Base-by-base conservation (phyloP, 2,888 invertebrate genomes). In the Fragum sueziense region DNA sequence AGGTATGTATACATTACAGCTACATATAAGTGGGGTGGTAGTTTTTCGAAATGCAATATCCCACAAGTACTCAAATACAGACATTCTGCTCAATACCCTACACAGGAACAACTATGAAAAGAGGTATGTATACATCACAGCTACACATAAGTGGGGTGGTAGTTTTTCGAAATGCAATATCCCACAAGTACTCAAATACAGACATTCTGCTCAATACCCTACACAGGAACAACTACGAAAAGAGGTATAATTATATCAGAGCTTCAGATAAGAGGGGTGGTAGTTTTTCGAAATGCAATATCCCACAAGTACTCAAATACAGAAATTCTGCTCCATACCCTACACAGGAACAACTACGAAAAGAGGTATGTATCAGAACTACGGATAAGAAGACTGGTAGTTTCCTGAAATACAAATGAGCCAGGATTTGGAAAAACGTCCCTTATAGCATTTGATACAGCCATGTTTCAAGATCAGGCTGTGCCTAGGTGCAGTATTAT, bases 221-320 rank as follows among this genome's bases (percentile, higher is more conserved):
- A 87, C 88, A 71, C 85, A 88, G 82, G 89, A 88, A 31, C 88
- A 89, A 62, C 78, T 90, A 22, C 73, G 88, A 20, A 80, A 85
- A 52, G 70, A 84, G 82, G 82, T 82, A n/a, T n/a, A n/a, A n/a
- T n/a, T n/a, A n/a, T n/a, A n/a, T n/a, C n/a, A 41, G 41, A 41
- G n/a, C n/a, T n/a, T n/a, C n/a, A n/a, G n/a, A n/a, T n/a, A n/a
- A n/a, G n/a, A n/a, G n/a, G n/a, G n/a, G 41, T 9, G 9, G 17
- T 41, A 41, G 41, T 41, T 11, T n/a, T n/a, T n/a, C n/a, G n/a
- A n/a, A n/a, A n/a, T n/a, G 88, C 68, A 90, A 90, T 22, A 84
- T 82, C 59, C 89, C 90, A 6, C 83, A 79, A 65, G 74, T 75
- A 2, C 54, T 86, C 9, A 75, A 62, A 25, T 82, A 80, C 73